Percentiles rank a stretch among this genome's conserved stretches.
phyloP scores from a whole-genome alignment of 2,888 invertebrate species.

The Mythimna impura region DNA sequence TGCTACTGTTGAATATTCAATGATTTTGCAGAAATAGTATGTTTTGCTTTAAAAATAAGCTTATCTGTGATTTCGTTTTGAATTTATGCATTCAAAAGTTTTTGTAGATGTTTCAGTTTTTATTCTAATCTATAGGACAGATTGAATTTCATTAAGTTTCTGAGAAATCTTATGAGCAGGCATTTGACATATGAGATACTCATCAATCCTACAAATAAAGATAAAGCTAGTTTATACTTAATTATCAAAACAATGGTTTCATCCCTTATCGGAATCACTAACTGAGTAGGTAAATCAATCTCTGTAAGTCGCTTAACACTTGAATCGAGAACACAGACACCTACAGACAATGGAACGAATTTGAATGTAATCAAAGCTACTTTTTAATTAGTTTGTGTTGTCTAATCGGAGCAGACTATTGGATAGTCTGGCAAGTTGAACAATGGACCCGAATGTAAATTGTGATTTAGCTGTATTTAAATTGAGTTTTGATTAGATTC shows the following conservation, averaged over 20 bases:
- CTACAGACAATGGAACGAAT: slow-evolving; percentile 30
- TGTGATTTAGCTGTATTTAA: slow-evolving; percentile 21
- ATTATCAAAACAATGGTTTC: neutral
- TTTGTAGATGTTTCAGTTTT: neutral
- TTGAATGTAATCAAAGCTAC: slow-evolving; percentile 30
- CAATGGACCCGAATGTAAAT: slow-evolving; percentile 4
- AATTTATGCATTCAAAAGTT: neutral
- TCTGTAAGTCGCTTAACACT: neutral
- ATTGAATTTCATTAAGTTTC: neutral
- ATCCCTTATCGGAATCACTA: neutral
- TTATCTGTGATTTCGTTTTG: neutral
- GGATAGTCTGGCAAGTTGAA: slow-evolving; percentile 23
- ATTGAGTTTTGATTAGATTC: neutral
- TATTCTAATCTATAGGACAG: neutral
- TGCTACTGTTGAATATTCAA: no score
- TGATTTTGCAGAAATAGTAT: slow-evolving; percentile 4
- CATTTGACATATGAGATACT: no score
- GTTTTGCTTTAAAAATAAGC: slow-evolving; percentile 14
- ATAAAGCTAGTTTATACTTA: neutral
- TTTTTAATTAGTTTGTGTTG: slow-evolving; percentile 22
- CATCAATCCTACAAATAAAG: neutral
- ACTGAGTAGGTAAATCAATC: neutral
- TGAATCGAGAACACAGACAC: slow-evolving; percentile 11
- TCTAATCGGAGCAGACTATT: slow-evolving; percentile 16
- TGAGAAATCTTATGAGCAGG: neutral